Conservation (phyloP, 2,113 vertebrate species). For the Hirundichthys speculiger region DNA sequence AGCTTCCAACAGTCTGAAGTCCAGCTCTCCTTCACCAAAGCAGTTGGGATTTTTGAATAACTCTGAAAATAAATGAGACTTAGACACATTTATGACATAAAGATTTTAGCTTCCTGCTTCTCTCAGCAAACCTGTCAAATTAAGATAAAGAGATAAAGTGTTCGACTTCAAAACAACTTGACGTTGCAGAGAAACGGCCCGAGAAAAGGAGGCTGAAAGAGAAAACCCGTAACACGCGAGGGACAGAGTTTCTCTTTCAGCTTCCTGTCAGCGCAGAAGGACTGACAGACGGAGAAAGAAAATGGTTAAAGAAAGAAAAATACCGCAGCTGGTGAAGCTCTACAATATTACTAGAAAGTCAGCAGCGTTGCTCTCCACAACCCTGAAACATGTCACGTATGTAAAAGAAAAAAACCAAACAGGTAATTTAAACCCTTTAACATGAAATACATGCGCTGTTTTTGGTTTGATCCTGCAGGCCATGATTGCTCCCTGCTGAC, state of each 20-base stretch:
- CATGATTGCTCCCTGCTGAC: neutral
- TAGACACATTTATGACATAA: no score
- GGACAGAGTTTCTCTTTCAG: neutral
- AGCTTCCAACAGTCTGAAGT: no score
- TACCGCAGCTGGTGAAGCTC: neutral
- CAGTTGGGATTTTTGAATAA: no score
- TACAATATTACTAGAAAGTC: neutral
- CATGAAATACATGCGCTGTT: neutral
- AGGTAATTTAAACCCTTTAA: neutral
- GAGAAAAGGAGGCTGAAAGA: neutral
- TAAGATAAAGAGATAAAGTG: no score
- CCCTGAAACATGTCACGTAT: neutral
- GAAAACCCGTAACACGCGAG: neutral
- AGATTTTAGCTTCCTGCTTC: no score
- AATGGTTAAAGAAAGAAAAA: neutral
- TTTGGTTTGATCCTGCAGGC: neutral
- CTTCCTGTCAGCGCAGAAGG: constrained; percentile 5
- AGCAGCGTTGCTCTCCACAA: neutral
- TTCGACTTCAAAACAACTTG: no score
- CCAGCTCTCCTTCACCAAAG: no score
- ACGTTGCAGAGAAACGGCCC: no score
- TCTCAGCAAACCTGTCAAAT: no score
- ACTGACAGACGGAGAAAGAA: neutral
- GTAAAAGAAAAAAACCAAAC: neutral
- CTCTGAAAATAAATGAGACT: no score